A percentile compares a stretch with the other conserved stretches of the same genome.
Evolutionary conservation across 2,888 invertebrate genomes (phyloP).

Genomic region (Acleris literana): DNA sequence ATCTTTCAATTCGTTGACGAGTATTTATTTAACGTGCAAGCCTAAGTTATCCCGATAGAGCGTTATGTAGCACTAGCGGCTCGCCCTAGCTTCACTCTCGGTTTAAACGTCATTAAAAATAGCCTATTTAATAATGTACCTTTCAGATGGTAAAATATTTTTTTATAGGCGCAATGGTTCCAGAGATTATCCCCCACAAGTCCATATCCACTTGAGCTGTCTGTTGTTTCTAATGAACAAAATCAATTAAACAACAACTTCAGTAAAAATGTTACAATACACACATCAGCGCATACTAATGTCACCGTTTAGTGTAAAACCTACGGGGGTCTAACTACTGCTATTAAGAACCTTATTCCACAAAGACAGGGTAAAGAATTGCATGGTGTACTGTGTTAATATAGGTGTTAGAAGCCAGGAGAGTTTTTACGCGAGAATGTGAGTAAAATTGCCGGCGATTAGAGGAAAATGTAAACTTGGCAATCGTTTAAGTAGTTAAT

Average conservation of each 20-base stretch:
- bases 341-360: background rate
- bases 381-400: background rate
- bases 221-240: background rate
- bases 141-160: no score
- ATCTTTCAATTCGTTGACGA: no score
- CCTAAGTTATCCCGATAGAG: no score
- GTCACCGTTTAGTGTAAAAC: conserved; percentile 5
- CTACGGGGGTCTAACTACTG: background rate
- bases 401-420: conserved; percentile 34
- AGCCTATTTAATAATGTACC: no score
- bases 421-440: conserved; percentile 44
- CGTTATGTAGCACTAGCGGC: no score
- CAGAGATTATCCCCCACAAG: no score
- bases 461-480: conserved; percentile 51
- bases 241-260: conserved; percentile 3
- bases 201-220: no score
- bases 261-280: conserved; percentile 6
- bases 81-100: no score
- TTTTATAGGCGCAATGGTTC: no score
- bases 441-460: conserved; percentile 52
- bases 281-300: conserved; percentile 17
- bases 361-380: background rate
- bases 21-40: no score
- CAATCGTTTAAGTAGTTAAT: conserved; percentile 59
- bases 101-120: no score